Conservation (phyloP, 2,113 vertebrate genomes). For the Bagarius yarrelli region DNA sequence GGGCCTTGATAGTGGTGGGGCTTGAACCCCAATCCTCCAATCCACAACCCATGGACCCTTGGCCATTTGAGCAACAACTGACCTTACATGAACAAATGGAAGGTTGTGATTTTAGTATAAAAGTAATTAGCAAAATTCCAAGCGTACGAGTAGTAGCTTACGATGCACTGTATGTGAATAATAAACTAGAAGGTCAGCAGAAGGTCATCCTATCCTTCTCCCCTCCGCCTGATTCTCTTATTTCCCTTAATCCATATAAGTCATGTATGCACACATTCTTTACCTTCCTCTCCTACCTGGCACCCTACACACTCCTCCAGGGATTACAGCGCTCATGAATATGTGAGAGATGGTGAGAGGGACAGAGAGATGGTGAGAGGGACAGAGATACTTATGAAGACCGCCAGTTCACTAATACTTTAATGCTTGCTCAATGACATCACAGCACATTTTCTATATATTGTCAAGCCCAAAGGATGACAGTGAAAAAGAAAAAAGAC, state of each 20-base stretch:
- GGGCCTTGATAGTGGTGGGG: too few relatives aligned
- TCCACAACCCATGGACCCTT: too few relatives aligned
- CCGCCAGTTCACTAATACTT: not conserved
- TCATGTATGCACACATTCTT: conserved; percentile 70
- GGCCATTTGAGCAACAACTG: too few relatives aligned
- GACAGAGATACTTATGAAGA: not conserved
- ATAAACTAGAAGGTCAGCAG: not conserved
- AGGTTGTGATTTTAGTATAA: too few relatives aligned
- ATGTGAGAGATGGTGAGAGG: conserved; percentile 54
- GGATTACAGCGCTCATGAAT: conserved; percentile 65
- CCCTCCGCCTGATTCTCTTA: conserved; percentile 8
- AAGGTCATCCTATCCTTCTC: conserved; percentile 54
- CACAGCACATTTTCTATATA: not conserved
- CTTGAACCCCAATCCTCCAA: too few relatives aligned
- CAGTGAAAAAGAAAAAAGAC: not conserved
- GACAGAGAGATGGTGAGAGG: not conserved
- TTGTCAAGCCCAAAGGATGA: not conserved
- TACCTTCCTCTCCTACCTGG: conserved; percentile 49
- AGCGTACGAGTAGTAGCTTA: not conserved
- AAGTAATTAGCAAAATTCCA: not conserved
- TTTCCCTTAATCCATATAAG: conserved; percentile 63
- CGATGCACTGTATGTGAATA: not conserved
- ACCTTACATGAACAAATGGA: too few relatives aligned
- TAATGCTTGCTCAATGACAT: not conserved
- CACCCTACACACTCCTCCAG: conserved; percentile 60